phyloP scores from a whole-genome alignment of 2,797 vertebrate genomes.

The Synaphobranchus kaupii region DNA sequence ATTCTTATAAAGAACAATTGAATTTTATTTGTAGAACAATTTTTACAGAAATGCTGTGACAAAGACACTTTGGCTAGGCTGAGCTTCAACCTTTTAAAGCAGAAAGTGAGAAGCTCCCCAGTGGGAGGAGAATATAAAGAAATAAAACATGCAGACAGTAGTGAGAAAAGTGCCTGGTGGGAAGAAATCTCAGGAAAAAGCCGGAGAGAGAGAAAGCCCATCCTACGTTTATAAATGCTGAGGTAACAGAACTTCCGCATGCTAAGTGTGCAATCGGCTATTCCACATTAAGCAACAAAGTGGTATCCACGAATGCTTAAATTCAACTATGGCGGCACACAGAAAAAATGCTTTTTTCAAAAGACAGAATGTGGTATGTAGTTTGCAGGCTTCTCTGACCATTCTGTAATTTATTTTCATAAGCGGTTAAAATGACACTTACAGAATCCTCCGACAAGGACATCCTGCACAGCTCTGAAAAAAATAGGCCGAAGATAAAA shows the following conservation, averaged over 20 bases:
- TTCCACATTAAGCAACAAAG: not conserved
- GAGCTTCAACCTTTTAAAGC: not conserved
- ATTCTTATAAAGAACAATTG: not conserved
- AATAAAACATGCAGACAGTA: no score
- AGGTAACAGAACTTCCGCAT: not conserved
- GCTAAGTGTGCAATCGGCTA: not conserved
- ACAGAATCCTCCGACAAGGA: slow-evolving; percentile 93
- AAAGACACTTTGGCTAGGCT: not conserved
- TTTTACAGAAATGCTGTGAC: not conserved
- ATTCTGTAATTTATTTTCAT: not conserved
- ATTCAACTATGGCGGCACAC: not conserved
- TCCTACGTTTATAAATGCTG: not conserved
- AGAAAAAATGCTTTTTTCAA: not conserved
- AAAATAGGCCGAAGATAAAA: slow-evolving; percentile 33
- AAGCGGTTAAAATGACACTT: slow-evolving; percentile 62
- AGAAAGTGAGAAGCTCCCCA: not conserved
- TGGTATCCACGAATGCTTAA: not conserved
- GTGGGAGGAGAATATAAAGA: not conserved
- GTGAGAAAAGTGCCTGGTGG: no score
- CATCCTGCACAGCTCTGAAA: slow-evolving; percentile 86
- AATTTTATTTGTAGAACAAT: not conserved
- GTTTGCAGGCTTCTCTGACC: not conserved
- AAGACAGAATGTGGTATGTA: not conserved
- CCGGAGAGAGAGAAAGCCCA: not conserved
- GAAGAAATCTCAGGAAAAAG: not conserved